Evolutionary conservation across 2,797 vertebrate genomes (phyloP).

Genomic region (Pristis pectinata): DNA sequence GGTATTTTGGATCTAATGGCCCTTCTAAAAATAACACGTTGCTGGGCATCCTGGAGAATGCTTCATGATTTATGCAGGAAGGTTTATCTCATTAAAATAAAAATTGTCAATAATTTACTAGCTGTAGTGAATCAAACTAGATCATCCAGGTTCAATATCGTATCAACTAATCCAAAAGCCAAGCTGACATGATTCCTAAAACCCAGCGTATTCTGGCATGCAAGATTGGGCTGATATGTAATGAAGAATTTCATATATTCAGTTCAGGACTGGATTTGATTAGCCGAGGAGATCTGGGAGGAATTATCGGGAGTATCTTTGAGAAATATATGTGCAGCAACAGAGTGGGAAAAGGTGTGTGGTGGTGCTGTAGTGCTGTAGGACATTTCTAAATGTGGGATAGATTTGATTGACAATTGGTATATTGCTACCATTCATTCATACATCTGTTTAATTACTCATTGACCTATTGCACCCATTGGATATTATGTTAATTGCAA

Average conservation of each 20-base stretch:
- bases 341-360: neutral
- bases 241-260: neutral
- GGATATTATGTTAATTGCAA: too few species aligned
- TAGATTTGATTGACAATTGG: neutral
- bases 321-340: too few species aligned
- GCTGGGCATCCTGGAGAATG: too few species aligned
- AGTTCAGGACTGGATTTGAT: neutral
- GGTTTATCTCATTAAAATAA: neutral
- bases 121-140: neutral
- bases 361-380: too few species aligned
- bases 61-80: neutral
- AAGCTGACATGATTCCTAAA: neutral
- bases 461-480: neutral
- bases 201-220: neutral
- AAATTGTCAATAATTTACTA: neutral
- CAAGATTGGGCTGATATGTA: neutral
- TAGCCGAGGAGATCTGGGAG: neutral
- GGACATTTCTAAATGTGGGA: neutral
- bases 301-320: neutral
- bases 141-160: neutral
- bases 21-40: neutral
- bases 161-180: neutral
- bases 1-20: too few species aligned
- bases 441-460: neutral
- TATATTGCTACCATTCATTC: neutral